Conservation (phyloP, 1,140 invertebrate species). For the Hypothenemus hampei region DNA sequence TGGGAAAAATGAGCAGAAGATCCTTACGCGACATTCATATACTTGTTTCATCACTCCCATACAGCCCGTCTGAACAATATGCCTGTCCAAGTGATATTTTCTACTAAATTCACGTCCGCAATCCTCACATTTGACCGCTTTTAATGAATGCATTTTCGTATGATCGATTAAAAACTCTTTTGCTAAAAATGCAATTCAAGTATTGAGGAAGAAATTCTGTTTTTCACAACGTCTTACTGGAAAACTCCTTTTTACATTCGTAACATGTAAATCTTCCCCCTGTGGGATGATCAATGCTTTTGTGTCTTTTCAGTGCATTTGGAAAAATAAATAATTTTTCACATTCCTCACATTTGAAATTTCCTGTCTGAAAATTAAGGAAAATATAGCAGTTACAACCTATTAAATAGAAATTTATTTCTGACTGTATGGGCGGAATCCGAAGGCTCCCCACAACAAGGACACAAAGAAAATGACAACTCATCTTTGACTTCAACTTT, state of each 20-base stretch:
- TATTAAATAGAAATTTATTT: too few relatives aligned
- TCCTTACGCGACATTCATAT: constrained; percentile 57
- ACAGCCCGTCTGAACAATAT: constrained; percentile 68
- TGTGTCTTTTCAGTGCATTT: background rate
- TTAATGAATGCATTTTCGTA: constrained; percentile 16
- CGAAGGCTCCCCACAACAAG: constrained; percentile 51
- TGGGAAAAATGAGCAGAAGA: too few relatives aligned
- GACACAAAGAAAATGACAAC: constrained; percentile 45
- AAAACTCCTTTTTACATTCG: constrained; percentile 37
- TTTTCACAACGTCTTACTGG: constrained; percentile 12
- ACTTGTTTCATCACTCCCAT: constrained; percentile 55
- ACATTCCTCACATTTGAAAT: constrained; percentile 51
- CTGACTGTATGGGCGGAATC: constrained; percentile 51
- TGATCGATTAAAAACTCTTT: constrained; percentile 1
- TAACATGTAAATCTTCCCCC: constrained; percentile 38
- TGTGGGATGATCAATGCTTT: constrained; percentile 45
- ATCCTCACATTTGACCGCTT: constrained; percentile 53
- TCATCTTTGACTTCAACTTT: constrained; percentile 32
- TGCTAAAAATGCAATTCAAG: constrained; percentile 1
- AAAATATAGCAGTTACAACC: too few relatives aligned
- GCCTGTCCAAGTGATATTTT: constrained; percentile 70
- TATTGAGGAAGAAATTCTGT: background rate
- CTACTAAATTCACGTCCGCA: constrained; percentile 66
- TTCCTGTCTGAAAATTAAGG: constrained; percentile 35
- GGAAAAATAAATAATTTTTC: background rate